Base-by-base conservation (phyloP, 2,113 vertebrate species). In the Silurus asotus region DNA sequence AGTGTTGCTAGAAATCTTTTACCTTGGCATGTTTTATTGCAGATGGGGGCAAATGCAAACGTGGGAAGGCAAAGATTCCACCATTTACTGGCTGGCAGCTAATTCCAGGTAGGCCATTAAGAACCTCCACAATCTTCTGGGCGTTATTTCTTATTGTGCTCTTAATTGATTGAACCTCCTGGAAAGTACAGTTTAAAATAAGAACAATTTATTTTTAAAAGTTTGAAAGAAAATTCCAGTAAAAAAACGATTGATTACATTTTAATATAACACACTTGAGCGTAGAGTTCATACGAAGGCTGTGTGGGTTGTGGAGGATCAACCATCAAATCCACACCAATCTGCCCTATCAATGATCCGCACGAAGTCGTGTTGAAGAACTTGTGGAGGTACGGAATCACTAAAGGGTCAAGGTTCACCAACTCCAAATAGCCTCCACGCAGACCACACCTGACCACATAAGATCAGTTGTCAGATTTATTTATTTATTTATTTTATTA, bases 381-480 rank as follows among this genome's bases (percentile, higher is more conserved):
- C 0, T 0, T 91, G 58, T 37, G 0, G 72, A 90, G 20, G 28
- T 89, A 10, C 56, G 79, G 83, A 88, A 86, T 86, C 19, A 94
- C 89, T 0, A 15, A 0, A 0, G 92, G 90, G 81, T 96, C 94
- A 76, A 95, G 9, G 75, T 96, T 96, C 48, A 95, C 91, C 76
- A 96, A 89, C 90, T 96, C 95, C 83, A 96, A 85, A 53, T 95
- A 96, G 23, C 95, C 95, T 51, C 89, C 51, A 8, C 95, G 95
- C 62, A 95, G 85, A 49, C 95, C 95, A 87, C 93, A 94, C 86
- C 95, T 96, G 77, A 3, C 1, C 69, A 72, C 6, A 84, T 51
- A 25, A 17, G 15, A 78, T 37, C 55, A 77, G 74, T 55, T 55
- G 49, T 23, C 19, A 13, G 37, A 37, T 37, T 48, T 74, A 45